These are phyloP conservation scores for Glareola pratincola DNA, from an alignment of 2,113 vertebrate genomes.

Conservation along the genomic window DNA sequence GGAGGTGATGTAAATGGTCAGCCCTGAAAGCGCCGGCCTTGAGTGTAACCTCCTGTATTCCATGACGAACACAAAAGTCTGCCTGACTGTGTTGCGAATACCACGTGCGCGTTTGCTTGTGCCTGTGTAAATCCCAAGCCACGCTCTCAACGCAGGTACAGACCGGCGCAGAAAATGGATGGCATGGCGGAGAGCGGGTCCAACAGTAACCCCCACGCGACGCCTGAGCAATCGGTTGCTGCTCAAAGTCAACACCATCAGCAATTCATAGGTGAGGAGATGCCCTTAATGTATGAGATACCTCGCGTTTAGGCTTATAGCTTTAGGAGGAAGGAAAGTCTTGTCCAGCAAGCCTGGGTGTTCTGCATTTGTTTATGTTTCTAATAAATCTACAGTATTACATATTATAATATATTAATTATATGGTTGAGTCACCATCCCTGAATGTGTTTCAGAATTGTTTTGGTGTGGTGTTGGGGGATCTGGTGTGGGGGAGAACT, in stretches of 20 bases:
- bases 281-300: background rate
- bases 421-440: too few species aligned
- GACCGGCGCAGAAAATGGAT: slow-evolving; percentile 91
- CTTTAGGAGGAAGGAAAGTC: background rate
- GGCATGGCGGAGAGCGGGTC: slow-evolving; percentile 82
- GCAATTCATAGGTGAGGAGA: slow-evolving; percentile 91
- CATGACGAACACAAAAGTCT: fast-evolving
- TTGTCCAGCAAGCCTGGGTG: background rate
- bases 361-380: background rate
- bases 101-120: fast-evolving
- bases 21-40: background rate
- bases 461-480: too few species aligned
- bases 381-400: background rate
- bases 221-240: slow-evolving; percentile 88
- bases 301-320: background rate
- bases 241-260: slow-evolving; percentile 96
- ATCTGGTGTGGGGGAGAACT: too few species aligned
- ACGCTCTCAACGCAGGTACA: slow-evolving; percentile 73
- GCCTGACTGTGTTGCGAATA: fast-evolving
- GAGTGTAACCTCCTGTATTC: fast-evolving
- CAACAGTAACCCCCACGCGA: slow-evolving; percentile 79
- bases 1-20: fast-evolving
- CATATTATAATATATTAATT: background rate
- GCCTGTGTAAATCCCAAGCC: background rate
- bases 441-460: too few species aligned